Percentiles rank a stretch among this genome's conserved stretches.
Evolutionary conservation across 1,140 invertebrate genomes (phyloP).

Genomic region (Bombus huntii): DNA sequence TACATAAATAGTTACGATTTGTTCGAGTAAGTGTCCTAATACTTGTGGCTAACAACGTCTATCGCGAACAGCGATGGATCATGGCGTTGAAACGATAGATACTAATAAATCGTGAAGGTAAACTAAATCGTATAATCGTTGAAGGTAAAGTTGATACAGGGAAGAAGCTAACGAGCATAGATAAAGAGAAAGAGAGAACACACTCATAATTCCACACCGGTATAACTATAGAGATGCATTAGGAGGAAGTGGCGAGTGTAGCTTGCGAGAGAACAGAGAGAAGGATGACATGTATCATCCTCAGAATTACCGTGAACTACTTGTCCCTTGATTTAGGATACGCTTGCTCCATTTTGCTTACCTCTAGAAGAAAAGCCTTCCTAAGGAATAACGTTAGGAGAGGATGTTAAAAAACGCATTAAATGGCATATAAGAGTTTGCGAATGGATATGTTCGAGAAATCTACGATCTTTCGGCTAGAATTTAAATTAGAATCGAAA

Average conservation of each 20-base stretch:
- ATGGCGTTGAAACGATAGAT: background rate
- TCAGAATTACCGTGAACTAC: constrained; percentile 15
- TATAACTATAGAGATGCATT: background rate
- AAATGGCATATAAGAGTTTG: background rate
- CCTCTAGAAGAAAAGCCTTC: constrained; percentile 14
- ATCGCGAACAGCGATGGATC: background rate
- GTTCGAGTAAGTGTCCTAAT: too few species aligned
- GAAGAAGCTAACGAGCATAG: background rate
- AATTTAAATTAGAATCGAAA: background rate
- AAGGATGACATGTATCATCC: background rate
- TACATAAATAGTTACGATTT: too few species aligned
- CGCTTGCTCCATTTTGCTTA: constrained; percentile 66
- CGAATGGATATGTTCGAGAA: background rate
- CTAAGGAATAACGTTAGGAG: constrained; percentile 2
- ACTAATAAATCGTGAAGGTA: background rate
- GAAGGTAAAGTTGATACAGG: background rate
- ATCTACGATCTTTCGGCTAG: background rate
- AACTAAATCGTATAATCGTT: background rate
- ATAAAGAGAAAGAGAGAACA: constrained; percentile 2
- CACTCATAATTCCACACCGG: background rate
- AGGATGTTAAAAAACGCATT: background rate
- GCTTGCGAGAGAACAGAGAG: constrained; percentile 12
- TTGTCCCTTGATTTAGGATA: constrained; percentile 35
- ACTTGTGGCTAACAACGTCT: background rate
- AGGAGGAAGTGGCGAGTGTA: constrained; percentile 1